phyloP scores from a whole-genome alignment of 2,113 vertebrate species.

The Electrona antarctica region DNA sequence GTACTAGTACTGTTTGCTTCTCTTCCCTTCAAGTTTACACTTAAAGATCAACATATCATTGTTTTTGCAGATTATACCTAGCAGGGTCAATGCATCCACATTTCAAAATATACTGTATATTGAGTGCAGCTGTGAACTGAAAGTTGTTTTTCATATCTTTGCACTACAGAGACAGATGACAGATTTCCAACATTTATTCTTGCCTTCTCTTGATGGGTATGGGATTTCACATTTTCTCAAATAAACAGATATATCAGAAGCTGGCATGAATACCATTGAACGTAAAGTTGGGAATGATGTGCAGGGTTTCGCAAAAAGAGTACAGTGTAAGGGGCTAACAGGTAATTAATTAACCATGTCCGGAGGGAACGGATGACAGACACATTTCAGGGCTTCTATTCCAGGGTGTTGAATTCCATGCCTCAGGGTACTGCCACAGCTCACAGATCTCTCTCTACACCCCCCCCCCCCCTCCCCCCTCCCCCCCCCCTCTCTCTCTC shows the following conservation, averaged over 20 bases:
- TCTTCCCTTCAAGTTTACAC: no score
- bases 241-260: slow-evolving; percentile 6
- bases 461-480: no score
- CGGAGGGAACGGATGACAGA: slow-evolving; percentile 75
- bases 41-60: no score
- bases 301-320: slow-evolving; percentile 53
- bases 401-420: slow-evolving; percentile 77
- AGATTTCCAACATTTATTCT: slow-evolving; percentile 10
- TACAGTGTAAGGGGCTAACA: slow-evolving; percentile 47
- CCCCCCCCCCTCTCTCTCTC: no score
- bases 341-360: slow-evolving; percentile 80
- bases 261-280: slow-evolving; percentile 5
- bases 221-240: slow-evolving; percentile 32
- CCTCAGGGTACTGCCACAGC: slow-evolving; percentile 65
- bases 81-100: no score
- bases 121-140: not conserved
- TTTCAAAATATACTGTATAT: no score
- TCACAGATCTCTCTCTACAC: slow-evolving; percentile 63
- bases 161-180: no score
- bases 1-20: no score
- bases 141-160: no score
- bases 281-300: slow-evolving; percentile 32
- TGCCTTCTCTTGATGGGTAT: slow-evolving; percentile 24
- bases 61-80: no score
- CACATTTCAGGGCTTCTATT: slow-evolving; percentile 78